Evolutionary conservation across 2,888 invertebrate genomes (phyloP).

Genomic region (Dicranocentrus wangi): DNA sequence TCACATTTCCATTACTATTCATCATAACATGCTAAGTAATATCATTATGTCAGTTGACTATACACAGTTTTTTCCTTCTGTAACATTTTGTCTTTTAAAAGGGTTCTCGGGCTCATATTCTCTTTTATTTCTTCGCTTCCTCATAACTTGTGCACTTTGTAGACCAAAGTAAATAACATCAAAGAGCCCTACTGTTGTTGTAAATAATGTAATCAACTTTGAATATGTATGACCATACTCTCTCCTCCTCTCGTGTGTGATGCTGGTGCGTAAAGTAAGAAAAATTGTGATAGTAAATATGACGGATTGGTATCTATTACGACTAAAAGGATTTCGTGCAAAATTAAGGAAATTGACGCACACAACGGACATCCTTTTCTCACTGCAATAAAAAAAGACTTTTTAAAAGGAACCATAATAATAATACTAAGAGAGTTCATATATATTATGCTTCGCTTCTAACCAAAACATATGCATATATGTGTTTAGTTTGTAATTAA

Average conservation of each 20-base stretch:
- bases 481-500: constrained; percentile 35
- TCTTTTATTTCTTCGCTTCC: neutral
- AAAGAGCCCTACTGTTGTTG: too few relatives aligned
- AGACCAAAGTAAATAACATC: constrained; percentile 11
- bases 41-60: neutral
- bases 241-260: too few relatives aligned
- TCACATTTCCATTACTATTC: too few relatives aligned
- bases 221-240: too few relatives aligned
- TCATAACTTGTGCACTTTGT: neutral
- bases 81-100: neutral
- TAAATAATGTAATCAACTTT: neutral
- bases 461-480: neutral
- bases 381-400: constrained; percentile 5
- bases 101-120: constrained; percentile 9
- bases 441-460: too few relatives aligned
- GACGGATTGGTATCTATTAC: constrained; percentile 16
- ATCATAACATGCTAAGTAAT: neutral
- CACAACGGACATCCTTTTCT: constrained; percentile 51
- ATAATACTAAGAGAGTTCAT: too few relatives aligned
- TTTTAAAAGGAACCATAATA: constrained; percentile 38
- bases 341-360: constrained; percentile 48
- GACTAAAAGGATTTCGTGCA: constrained; percentile 51
- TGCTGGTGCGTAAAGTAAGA: constrained; percentile 3
- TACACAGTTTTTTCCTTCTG: neutral
- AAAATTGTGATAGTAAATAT: neutral